Base-by-base conservation (phyloP, 1,140 invertebrate genomes). In the Epicauta chinensis region DNA sequence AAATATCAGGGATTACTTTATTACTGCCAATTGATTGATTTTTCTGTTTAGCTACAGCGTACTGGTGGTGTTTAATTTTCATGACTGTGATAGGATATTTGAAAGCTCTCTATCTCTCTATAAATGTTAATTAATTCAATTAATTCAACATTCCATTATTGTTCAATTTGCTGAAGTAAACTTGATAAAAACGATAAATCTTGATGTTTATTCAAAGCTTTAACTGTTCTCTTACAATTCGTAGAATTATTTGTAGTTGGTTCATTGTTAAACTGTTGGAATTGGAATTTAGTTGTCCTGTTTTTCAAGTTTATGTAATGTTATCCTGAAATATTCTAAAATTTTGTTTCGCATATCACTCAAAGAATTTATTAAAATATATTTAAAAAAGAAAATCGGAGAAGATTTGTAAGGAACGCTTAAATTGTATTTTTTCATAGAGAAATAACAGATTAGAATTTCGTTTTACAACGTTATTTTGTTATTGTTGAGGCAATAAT, bases 401-500 rank as follows among this genome's bases (percentile, higher is more conserved):
- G 31, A 40, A 51, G 14, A 16, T 40, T 23, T 42, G 16, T 14
- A 32, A 40, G 11, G 34, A 38, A 15, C 16, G 14, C 48, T 40
- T 31, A 40, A 38, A 23, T 23, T 23, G 23, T 23, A 23, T 23
- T 23, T 23, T 23, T 23, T 23, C 4, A 23, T 23, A 23, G 23
- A 23, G 23, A 23, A 23, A 5, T 12, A 30, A 38, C 29, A 40
- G 16, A 35, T 51, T 36, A 36, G 41, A 39, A 50, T 50, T 55
- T 50, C 39, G 51, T 51, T 38, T 51, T 41, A 51, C 51, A 14
- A 55, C 45, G 38, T 30, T 55, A 15, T 10, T 16, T 51, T 62
- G 44, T 62, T 62, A 55, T 57, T 60, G 44, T 56, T 58, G 51
- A 44, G 57, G 55, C 56, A 63, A 61, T 60, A 43, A 52, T 62